Conservation (phyloP, 2,797 vertebrate species). For the Brachyalestes nurse region DNA sequence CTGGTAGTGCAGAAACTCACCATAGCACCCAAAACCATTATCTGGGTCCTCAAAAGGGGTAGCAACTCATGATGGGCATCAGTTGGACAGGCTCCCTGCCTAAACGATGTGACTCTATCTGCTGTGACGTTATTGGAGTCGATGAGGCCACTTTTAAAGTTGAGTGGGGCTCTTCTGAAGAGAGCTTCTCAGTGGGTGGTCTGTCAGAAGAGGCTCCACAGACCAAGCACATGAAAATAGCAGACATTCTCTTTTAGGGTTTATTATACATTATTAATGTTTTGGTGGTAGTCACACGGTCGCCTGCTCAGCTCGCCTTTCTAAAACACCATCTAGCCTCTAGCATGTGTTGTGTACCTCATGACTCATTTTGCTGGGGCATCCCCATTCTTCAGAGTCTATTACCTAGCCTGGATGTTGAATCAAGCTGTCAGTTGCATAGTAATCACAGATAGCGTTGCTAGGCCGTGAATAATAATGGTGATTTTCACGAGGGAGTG, state of each 20-base stretch:
- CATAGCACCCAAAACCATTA: not conserved
- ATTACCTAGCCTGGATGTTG: not conserved
- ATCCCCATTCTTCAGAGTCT: not conserved
- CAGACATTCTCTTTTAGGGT: conserved; percentile 10
- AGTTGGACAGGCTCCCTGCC: not conserved
- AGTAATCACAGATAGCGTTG: conserved; percentile 17
- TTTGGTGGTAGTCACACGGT: conserved; percentile 16
- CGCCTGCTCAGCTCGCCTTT: not conserved
- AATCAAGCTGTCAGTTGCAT: not conserved
- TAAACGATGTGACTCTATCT: not conserved
- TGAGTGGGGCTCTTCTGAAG: not conserved
- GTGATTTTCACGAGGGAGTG: conserved; percentile 16
- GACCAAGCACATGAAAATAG: conserved; percentile 3
- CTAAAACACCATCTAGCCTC: not conserved
- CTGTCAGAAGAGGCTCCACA: conserved; percentile 17
- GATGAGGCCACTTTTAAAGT: not conserved
- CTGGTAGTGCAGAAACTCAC: not conserved
- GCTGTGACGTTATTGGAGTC: not conserved
- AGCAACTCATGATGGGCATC: not conserved
- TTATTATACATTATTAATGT: conserved; percentile 39
- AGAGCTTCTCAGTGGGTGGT: conserved; percentile 31
- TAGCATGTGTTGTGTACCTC: not conserved
- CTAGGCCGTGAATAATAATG: conserved; percentile 36
- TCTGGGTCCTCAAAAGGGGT: not conserved
- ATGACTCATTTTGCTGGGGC: not conserved